Conservation (phyloP, 2,888 invertebrate genomes). For the Platycheirus albimanus region DNA sequence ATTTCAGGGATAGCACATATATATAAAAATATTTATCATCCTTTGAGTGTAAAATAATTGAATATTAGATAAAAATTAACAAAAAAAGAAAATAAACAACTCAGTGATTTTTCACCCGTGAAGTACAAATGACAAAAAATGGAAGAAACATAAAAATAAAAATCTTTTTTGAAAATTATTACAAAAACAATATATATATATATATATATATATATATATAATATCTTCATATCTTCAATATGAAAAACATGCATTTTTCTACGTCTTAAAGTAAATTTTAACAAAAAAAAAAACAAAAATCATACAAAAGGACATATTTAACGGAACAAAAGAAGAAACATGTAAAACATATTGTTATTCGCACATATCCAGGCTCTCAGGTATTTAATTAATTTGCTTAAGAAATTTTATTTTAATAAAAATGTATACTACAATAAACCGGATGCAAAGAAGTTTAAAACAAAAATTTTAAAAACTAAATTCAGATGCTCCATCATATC, state of each 20-base stretch:
- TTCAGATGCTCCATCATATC: conserved; percentile 63
- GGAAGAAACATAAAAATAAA: conserved; percentile 64
- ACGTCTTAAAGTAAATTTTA: conserved; percentile 50
- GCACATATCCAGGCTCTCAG: conserved; percentile 81
- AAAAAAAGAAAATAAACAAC: conserved; percentile 78
- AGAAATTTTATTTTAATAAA: conserved; percentile 38
- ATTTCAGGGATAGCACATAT: conserved; percentile 69
- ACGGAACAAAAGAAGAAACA: conserved; percentile 56
- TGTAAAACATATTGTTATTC: conserved; percentile 79
- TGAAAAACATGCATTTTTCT: conserved; percentile 65
- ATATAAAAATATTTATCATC: conserved; percentile 71
- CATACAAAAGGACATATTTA: conserved; percentile 49
- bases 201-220: conserved; percentile 48
- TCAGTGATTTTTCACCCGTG: conserved; percentile 83
- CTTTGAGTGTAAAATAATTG: conserved; percentile 65
- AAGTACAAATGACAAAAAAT: conserved; percentile 82
- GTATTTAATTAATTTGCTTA: conserved; percentile 65
- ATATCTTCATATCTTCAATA: conserved; percentile 63
- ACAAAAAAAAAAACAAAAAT: conserved; percentile 34
- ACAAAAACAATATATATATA: conserved; percentile 43
- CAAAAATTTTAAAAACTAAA: conserved; percentile 24
- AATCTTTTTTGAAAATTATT: conserved; percentile 62
- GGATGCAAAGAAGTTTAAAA: conserved; percentile 17
- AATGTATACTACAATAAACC: conserved; percentile 44
- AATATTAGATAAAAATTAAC: conserved; percentile 68